These are phyloP conservation scores for Pangasius larnaudii DNA, from an alignment of 2,797 vertebrate species.

Conservation along the genomic window DNA sequence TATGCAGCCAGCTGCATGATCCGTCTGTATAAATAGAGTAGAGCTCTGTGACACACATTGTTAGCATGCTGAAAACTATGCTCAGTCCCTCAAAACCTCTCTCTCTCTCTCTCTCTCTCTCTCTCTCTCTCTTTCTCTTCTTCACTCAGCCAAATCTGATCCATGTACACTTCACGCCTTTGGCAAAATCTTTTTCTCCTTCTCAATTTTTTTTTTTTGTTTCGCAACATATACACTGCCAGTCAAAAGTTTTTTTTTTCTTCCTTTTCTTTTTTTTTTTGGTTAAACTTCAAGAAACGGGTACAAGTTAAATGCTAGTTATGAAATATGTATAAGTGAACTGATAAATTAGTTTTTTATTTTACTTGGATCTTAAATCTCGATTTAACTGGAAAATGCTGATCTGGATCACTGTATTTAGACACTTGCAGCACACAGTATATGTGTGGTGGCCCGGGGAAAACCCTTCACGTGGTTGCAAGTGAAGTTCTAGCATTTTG, in stretches of 20 bases:
- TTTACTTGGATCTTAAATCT: background rate
- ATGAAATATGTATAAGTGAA: background rate
- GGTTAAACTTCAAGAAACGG: background rate
- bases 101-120: conserved; percentile 22
- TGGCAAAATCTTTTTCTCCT: background rate
- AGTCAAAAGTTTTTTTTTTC: background rate
- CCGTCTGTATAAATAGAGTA: conserved; percentile 8
- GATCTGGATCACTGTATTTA: background rate
- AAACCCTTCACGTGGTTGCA: background rate
- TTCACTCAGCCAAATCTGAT: conserved; percentile 22
- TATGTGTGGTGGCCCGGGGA: too few relatives aligned
- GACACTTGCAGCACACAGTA: too few relatives aligned
- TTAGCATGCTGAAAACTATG: conserved; percentile 28
- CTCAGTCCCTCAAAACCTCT: conserved; percentile 1
- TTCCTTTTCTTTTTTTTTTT: background rate
- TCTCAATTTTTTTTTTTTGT: background rate
- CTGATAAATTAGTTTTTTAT: background rate
- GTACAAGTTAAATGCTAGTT: background rate
- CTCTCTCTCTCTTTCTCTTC: conserved; percentile 14
- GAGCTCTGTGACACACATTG: conserved; percentile 30
- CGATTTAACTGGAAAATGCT: background rate
- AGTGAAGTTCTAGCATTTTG: background rate
- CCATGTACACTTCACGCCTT: conserved; percentile 25
- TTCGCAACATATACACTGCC: background rate
- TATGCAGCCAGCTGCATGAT: conserved; percentile 10